phyloP scores from a whole-genome alignment of 2,888 invertebrate species.

The Timandra comae region DNA sequence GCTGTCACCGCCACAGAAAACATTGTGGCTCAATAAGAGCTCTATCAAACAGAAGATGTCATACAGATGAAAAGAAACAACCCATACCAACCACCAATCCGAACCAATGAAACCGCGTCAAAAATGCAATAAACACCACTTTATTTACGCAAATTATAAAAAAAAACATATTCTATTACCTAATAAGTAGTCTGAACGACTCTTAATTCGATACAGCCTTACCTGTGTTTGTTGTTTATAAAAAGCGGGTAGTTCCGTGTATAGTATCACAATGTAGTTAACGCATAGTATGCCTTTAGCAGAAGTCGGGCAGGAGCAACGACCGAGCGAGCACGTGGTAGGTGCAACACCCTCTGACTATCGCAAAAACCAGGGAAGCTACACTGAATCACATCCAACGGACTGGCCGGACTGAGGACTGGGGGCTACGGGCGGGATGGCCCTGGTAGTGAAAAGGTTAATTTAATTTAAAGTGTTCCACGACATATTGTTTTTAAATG shows the following conservation, averaged over 20 bases:
- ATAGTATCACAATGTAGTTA: conserved; percentile 31
- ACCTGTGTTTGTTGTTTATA: conserved; percentile 25
- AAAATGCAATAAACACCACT: conserved; percentile 5
- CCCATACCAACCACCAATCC: no score
- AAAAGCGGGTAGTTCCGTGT: conserved; percentile 19
- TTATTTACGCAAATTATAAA: conserved; percentile 15
- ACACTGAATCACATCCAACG: conserved; percentile 42
- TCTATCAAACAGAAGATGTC: no score
- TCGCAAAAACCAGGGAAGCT: conserved; percentile 55
- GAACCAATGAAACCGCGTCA: background rate
- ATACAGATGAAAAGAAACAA: no score
- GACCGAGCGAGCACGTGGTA: conserved; percentile 55
- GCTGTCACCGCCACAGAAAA: no score
- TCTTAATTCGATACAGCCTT: conserved; percentile 39
- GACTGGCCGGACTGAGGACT: conserved; percentile 12
- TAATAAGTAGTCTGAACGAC: conserved; percentile 29
- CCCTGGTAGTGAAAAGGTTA: no score
- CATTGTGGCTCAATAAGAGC: no score
- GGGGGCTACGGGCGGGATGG: conserved; percentile 1
- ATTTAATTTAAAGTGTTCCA: no score
- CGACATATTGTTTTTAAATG: no score
- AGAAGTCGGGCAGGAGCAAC: conserved; percentile 54
- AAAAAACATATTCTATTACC: conserved; percentile 26
- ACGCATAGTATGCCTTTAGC: conserved; percentile 56
- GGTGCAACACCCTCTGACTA: conserved; percentile 51